phyloP scores from a whole-genome alignment of 2,888 invertebrate genomes.

The Drosophila hamatofila region DNA sequence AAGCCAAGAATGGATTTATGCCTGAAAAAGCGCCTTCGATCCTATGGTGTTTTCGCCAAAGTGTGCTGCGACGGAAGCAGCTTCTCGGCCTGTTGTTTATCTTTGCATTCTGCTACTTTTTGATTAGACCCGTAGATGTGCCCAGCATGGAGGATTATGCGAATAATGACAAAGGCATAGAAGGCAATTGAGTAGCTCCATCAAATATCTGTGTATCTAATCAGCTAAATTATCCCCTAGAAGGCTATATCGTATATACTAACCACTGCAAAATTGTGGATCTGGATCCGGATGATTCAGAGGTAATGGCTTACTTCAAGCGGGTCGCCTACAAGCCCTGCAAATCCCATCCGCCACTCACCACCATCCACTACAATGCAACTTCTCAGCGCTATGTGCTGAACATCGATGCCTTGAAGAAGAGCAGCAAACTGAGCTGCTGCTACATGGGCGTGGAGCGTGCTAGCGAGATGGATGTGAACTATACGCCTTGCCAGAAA shows the following conservation, averaged over 20 bases:
- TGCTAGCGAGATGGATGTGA: conserved; percentile 75
- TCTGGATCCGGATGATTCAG: conserved; percentile 87
- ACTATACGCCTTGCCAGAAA: conserved; percentile 84
- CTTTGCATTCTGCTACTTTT: conserved; percentile 74
- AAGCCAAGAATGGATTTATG: neutral
- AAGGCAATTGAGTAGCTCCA: conserved; percentile 65
- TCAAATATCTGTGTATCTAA: neutral
- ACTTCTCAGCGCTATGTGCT: conserved; percentile 71
- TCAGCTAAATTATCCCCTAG: conserved; percentile 37
- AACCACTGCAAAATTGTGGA: conserved; percentile 88
- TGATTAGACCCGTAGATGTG: conserved; percentile 58
- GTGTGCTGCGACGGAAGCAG: conserved; percentile 69
- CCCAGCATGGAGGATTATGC: conserved; percentile 73
- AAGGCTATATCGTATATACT: conserved; percentile 86
- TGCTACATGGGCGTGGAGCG: conserved; percentile 83
- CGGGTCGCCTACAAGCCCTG: conserved; percentile 87
- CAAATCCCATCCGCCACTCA: conserved; percentile 82
- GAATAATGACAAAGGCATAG: conserved; percentile 65
- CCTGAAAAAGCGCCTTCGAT: conserved; percentile 8
- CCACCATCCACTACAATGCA: conserved; percentile 73
- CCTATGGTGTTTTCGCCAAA: conserved; percentile 40
- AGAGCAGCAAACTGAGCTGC: conserved; percentile 71
- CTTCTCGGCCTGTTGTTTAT: conserved; percentile 60
- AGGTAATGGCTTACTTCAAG: conserved; percentile 86
- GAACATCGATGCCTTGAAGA: conserved; percentile 71